Conservation (phyloP, 2,113 vertebrate species). For the Dasypus novemcinctus region DNA sequence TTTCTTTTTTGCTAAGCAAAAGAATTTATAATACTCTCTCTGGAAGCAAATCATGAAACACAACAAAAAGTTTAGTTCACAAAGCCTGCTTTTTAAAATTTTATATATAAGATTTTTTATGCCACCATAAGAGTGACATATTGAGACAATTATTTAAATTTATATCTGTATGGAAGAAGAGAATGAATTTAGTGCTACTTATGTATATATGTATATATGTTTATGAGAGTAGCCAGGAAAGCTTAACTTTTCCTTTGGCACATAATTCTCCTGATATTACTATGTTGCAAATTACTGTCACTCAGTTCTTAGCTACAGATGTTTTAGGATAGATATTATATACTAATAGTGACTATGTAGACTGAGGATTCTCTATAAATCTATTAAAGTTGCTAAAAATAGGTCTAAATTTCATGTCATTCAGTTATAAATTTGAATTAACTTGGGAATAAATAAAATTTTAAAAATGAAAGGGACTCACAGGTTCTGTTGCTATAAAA, state of each 20-base stretch:
- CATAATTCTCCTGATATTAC: neutral
- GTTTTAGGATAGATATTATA: neutral
- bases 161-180: neutral
- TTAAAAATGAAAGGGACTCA: neutral
- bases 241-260: constrained; percentile 7
- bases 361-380: neutral
- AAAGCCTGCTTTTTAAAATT: constrained; percentile 50
- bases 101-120: neutral
- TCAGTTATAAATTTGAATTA: constrained; percentile 39
- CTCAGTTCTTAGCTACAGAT: neutral
- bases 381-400: neutral
- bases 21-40: constrained; percentile 54
- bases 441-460: constrained; percentile 1
- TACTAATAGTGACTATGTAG: neutral
- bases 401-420: neutral
- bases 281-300: neutral
- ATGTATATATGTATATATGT: neutral
- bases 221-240: neutral
- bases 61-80: constrained; percentile 12
- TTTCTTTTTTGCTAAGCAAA: constrained; percentile 62
- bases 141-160: constrained; percentile 44
- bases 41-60: constrained; percentile 54
- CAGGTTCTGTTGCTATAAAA: neutral
- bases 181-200: constrained; percentile 38
- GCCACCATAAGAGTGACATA: neutral